Percentiles rank a stretch among this genome's conserved stretches.
phyloP scores from a whole-genome alignment of 2,797 vertebrate genomes.

The Hylomyscus alleni region DNA sequence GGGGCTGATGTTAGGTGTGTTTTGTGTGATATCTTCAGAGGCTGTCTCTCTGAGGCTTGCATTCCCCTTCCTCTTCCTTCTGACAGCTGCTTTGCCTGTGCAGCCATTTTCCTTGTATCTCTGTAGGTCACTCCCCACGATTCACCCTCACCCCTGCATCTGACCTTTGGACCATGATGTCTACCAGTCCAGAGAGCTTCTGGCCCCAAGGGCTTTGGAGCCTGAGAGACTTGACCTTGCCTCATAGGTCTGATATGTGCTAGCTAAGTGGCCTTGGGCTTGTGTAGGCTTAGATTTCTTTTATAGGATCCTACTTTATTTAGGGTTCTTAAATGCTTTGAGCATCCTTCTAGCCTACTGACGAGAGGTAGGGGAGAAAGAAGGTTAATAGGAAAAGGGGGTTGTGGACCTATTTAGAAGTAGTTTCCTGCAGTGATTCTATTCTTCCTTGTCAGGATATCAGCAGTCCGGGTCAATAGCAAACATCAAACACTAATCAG shows the following conservation, averaged over 20 bases:
- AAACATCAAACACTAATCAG: neutral
- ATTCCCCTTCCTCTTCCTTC: neutral
- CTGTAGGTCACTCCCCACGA: neutral
- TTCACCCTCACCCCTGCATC: neutral
- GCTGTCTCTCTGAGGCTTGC: neutral
- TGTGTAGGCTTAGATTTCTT: neutral
- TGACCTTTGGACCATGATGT: too few species aligned
- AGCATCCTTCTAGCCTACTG: neutral
- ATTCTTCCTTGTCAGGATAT: neutral
- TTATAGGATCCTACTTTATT: neutral
- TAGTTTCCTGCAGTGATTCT: neutral
- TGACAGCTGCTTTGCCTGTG: neutral
- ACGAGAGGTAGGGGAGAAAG: neutral
- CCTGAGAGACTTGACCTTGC: neutral
- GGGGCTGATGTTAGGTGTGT: too few species aligned
- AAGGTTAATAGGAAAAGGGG: neutral
- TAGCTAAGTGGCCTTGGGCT: neutral
- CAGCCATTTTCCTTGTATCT: neutral
- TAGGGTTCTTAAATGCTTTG: neutral
- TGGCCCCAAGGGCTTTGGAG: neutral
- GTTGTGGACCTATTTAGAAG: neutral
- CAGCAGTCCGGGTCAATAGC: neutral
- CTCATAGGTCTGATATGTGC: neutral
- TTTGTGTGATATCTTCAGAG: neutral
- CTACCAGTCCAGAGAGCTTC: neutral